Conservation (phyloP, 35 echinoderm and acorn worm genomes). For the Ptychodera flava region DNA sequence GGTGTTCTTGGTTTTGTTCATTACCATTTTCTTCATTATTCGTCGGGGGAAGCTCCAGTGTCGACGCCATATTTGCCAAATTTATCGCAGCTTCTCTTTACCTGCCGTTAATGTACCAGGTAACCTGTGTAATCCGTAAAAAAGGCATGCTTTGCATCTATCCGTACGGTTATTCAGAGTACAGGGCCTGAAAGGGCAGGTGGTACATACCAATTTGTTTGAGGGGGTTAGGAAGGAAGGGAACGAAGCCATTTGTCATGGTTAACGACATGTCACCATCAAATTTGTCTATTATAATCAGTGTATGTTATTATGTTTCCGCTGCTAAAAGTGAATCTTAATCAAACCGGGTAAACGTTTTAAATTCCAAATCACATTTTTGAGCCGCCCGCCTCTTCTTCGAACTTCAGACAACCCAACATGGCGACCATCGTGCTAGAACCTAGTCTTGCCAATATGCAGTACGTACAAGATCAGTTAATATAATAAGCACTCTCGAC, state of each 20-base stretch:
- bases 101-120: not conserved
- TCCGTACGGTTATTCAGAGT: not conserved
- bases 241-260: no score
- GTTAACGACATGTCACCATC: no score
- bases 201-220: not conserved
- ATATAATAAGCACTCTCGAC: not conserved
- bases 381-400: not conserved
- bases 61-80: not conserved
- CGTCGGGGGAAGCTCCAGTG: not conserved
- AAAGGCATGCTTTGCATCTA: not conserved
- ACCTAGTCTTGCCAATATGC: no score
- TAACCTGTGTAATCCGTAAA: not conserved
- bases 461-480: not conserved
- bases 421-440: not conserved
- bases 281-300: no score
- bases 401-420: not conserved
- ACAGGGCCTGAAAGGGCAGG: not conserved
- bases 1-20: not conserved
- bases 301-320: no score
- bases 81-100: not conserved
- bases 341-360: no score
- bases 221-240: not conserved
- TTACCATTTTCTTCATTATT: not conserved
- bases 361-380: no score
- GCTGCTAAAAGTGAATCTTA: no score